These are phyloP conservation scores for Lepidostoma basale DNA, from an alignment of 1,140 invertebrate species.

Conservation along the genomic window DNA sequence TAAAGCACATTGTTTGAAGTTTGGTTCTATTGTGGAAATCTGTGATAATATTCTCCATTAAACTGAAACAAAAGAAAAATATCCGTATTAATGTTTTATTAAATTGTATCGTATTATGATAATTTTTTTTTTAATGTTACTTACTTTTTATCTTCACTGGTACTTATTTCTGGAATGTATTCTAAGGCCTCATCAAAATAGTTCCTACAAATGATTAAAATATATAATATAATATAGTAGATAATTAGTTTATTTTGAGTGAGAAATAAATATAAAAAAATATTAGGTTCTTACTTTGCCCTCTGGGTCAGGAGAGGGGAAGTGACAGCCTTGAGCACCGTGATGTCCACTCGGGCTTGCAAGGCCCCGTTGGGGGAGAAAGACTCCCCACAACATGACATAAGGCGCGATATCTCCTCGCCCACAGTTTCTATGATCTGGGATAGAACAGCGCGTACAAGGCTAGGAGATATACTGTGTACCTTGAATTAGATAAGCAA, in stretches of 20 bases:
- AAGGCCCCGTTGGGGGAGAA: slow-evolving; percentile 71
- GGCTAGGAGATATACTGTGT: slow-evolving; percentile 77
- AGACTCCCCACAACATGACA: slow-evolving; percentile 66
- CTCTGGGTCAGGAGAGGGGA: slow-evolving; percentile 60
- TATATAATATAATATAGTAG: slow-evolving; percentile 23
- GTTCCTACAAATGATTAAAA: slow-evolving; percentile 52
- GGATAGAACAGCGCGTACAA: slow-evolving; percentile 77
- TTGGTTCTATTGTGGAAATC: slow-evolving; percentile 44
- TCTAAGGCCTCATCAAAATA: slow-evolving; percentile 69
- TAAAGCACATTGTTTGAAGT: slow-evolving; percentile 46
- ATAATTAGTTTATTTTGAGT: neutral
- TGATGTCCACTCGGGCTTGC: slow-evolving; percentile 71
- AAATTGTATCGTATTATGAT: too few species aligned
- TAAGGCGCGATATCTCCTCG: slow-evolving; percentile 86
- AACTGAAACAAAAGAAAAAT: slow-evolving; percentile 36
- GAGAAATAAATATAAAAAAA: neutral
- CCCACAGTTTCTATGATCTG: slow-evolving; percentile 89
- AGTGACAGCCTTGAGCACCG: slow-evolving; percentile 63
- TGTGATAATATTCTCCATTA: slow-evolving; percentile 43
- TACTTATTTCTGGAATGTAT: slow-evolving; percentile 61
- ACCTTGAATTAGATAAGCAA: too few species aligned
- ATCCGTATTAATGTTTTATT: neutral
- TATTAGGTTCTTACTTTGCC: slow-evolving; percentile 59
- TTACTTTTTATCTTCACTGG: slow-evolving; percentile 56
- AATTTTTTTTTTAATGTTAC: neutral